A percentile compares a stretch with the other conserved stretches of the same genome.
These are phyloP conservation scores for Polypedilum vanderplanki DNA, from an alignment of 1,140 invertebrate species.

Conservation along the genomic window DNA sequence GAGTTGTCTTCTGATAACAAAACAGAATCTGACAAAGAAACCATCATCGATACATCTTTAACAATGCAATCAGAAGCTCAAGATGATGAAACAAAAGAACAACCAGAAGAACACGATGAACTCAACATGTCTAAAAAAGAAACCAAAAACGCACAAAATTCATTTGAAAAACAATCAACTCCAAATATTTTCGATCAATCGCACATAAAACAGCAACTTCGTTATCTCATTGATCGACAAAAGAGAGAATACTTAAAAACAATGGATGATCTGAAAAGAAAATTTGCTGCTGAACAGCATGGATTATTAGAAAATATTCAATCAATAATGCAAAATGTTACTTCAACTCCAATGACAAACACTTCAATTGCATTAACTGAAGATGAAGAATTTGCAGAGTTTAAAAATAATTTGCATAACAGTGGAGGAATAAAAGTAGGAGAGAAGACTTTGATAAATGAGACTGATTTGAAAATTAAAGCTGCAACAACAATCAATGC, in stretches of 20 bases:
- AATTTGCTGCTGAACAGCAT: not conserved
- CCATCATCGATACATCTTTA: not conserved
- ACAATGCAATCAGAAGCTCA: not conserved
- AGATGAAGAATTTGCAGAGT: conserved; percentile 32
- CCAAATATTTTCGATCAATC: not conserved
- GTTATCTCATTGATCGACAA: not conserved
- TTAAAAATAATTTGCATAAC: conserved; percentile 33
- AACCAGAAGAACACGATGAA: not conserved
- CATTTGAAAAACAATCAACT: not conserved
- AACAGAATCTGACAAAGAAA: not conserved
- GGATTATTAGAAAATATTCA: not conserved
- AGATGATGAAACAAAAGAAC: not conserved
- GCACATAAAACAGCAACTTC: not conserved
- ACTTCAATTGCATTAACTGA: conserved; percentile 4
- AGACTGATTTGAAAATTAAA: conserved; percentile 41
- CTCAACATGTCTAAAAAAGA: not conserved
- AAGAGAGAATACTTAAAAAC: not conserved
- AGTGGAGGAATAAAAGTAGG: conserved; percentile 31
- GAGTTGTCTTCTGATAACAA: not conserved
- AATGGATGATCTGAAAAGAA: not conserved
- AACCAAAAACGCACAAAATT: not conserved
- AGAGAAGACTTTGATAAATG: conserved; percentile 35
- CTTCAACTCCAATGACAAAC: not conserved
- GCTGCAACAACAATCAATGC: conserved; percentile 66
- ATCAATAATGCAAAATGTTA: not conserved